Evolutionary conservation across 2,888 invertebrate genomes (phyloP), one percentile per base, ranked within the genome.

Genomic region (Acleris laterana): DNA sequence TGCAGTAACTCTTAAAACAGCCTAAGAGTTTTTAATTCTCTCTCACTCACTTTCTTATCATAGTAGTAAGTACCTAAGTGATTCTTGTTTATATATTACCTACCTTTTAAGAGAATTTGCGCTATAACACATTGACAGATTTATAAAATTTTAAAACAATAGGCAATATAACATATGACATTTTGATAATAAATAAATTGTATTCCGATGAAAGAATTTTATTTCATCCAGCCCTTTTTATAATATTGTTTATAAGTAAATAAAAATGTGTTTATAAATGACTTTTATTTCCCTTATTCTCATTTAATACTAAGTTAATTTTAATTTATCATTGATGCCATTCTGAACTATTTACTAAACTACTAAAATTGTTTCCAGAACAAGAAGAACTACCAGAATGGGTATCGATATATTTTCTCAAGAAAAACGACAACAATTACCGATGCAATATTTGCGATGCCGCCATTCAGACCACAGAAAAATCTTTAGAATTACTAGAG

Each of bases 371-470:
- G 46, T n/a, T 46, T 74, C 25, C 74, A 80, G 79, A 77, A 44
- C 66, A 64, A 11, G 44, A 55, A 25, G 61, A 57, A 62, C 56
- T 84, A 38, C 89, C 88, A 4, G 89, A 90, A 16, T 91, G 92
- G 91, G 76, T 87, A 55, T 77, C 81, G 2, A 89, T 91, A 69
- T 92, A 91, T 72, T 92, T 80, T 71, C 64, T 81, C 11, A 82
- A 82, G 64, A 60, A 77, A 20, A 63, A 70, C 0, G 77, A 82
- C 1, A 73, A 72, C 0, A 74, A 79, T 46, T 75, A 79, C 28
- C 83, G 83, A 63, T 92, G 92, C 71, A 92, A 89, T 65, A 76
- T 92, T 44, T 92, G 92, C 63, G 88, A 90, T 50, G 32, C 64
- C 0, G 69, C 68, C 6, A 63, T 91, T 9, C 69, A 71, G 16